Evolutionary conservation across 2,888 invertebrate species (phyloP).

Genomic region (Oligia fasciuncula): DNA sequence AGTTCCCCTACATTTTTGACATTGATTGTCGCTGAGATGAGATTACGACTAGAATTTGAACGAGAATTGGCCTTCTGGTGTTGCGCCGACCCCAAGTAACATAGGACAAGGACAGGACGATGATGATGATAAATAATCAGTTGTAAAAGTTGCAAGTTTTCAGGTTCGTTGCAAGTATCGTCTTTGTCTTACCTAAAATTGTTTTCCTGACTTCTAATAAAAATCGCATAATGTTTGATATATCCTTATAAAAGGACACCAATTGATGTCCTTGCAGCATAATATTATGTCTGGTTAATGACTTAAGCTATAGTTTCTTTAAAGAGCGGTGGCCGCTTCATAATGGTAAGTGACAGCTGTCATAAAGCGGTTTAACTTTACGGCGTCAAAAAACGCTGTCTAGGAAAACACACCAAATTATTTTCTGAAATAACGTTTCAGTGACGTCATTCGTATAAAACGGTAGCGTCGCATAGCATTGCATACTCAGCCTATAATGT

Average conservation of each 20-base stretch:
- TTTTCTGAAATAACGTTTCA: background rate
- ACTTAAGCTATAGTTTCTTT: background rate
- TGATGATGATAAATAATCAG: background rate
- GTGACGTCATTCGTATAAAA: background rate
- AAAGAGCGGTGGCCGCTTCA: background rate
- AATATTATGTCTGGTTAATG: background rate
- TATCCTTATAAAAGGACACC: background rate
- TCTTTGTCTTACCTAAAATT: conserved; percentile 34
- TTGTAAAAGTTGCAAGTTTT: background rate
- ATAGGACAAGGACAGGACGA: background rate
- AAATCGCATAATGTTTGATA: conserved; percentile 22
- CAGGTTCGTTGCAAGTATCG: conserved; percentile 26
- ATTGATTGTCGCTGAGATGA: no score
- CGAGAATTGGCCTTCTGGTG: background rate
- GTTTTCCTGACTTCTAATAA: conserved; percentile 14
- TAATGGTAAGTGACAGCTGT: background rate
- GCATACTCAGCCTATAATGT: no score
- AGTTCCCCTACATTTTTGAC: no score
- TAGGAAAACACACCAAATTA: background rate
- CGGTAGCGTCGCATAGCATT: no score
- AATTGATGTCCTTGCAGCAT: background rate
- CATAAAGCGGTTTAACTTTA: background rate
- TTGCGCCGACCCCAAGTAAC: background rate
- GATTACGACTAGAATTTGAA: no score
- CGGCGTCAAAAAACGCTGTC: background rate